Evolutionary conservation across 2,113 vertebrate species (phyloP).

Genomic region (Phylloscopus trochilus): DNA sequence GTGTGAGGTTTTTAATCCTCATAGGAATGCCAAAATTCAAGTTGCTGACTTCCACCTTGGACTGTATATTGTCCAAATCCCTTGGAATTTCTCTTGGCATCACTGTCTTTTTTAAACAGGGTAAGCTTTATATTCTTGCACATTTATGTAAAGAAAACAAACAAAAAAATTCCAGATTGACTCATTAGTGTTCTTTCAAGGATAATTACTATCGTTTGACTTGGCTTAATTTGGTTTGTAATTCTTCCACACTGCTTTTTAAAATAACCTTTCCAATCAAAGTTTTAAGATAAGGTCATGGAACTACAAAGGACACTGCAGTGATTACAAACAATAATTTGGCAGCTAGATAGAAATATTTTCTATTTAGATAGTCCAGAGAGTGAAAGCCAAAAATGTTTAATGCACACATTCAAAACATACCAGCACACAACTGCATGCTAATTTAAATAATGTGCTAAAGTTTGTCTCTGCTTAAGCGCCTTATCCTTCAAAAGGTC

Average conservation of each 20-base stretch:
- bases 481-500: background rate
- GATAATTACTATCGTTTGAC: background rate
- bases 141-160: background rate
- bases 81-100: constrained; percentile 24
- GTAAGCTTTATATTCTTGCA: background rate
- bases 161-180: background rate
- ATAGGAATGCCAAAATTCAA: constrained; percentile 49
- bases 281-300: background rate
- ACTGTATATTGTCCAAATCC: background rate
- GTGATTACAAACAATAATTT: background rate
- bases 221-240: background rate
- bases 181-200: background rate
- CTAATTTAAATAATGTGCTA: background rate
- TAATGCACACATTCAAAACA: background rate
- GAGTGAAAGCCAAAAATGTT: background rate
- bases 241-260: background rate
- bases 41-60: constrained; percentile 4
- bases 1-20: constrained; percentile 28
- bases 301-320: background rate
- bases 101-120: background rate
- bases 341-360: background rate
- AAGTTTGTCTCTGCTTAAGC: background rate
- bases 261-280: background rate
- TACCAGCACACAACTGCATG: background rate
- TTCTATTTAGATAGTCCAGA: background rate